These are phyloP conservation scores for Parasteatoda tepidariorum DNA, from an alignment of 1,140 invertebrate species.

Conservation along the genomic window DNA sequence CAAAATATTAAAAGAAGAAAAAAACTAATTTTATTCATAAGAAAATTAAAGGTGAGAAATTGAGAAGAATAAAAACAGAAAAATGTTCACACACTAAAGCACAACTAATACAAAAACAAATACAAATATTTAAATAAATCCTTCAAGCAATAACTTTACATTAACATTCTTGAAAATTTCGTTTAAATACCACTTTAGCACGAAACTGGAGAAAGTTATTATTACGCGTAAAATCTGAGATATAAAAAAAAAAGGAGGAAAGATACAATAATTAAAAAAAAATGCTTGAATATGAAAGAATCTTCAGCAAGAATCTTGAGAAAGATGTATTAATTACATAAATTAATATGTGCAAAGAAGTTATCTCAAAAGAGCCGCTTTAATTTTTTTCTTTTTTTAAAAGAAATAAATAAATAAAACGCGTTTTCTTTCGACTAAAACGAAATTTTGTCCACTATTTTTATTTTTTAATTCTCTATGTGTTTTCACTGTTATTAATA, in stretches of 20 bases:
- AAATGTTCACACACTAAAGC: too few relatives aligned
- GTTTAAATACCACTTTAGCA: not conserved
- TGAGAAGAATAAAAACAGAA: too few relatives aligned
- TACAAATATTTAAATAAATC: too few relatives aligned
- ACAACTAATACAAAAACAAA: too few relatives aligned
- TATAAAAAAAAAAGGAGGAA: constrained; percentile 41
- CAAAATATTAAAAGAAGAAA: too few relatives aligned
- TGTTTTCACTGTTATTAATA: constrained; percentile 43
- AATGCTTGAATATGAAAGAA: constrained; percentile 18
- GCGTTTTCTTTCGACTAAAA: constrained; percentile 31
- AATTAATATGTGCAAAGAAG: constrained; percentile 57
- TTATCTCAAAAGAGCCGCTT: constrained; percentile 31
- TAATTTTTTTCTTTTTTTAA: constrained; percentile 14
- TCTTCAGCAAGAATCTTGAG: constrained; percentile 18
- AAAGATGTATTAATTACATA: constrained; percentile 61
- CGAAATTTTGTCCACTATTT: constrained; percentile 37
- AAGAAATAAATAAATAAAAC: constrained; percentile 1
- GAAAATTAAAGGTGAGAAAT: too few relatives aligned
- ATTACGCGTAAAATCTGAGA: constrained; percentile 29
- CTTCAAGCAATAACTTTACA: too few relatives aligned
- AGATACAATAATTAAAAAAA: constrained; percentile 7
- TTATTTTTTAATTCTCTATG: constrained; percentile 2
- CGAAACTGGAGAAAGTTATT: not conserved
- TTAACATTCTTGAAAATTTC: too few relatives aligned
- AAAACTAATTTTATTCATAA: too few relatives aligned